A percentile compares a stretch with the other conserved stretches of the same genome.
These are phyloP conservation scores for Celastrina argiolus DNA, from an alignment of 2,888 invertebrate species.

Conservation along the genomic window DNA sequence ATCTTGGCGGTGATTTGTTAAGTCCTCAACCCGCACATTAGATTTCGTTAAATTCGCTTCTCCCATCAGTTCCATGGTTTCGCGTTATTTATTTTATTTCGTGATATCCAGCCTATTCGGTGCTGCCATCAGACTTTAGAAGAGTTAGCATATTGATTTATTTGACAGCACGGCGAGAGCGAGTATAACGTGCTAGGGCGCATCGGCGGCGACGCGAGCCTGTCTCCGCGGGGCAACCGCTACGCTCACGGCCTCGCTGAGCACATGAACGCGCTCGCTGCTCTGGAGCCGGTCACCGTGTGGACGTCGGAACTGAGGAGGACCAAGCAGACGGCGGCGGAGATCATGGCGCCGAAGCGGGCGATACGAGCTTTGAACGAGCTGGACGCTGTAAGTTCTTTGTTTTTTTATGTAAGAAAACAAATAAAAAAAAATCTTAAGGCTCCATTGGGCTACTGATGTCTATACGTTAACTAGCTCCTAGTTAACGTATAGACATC, in stretches of 20 bases:
- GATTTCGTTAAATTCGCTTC: too few relatives aligned
- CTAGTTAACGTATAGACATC: too few relatives aligned
- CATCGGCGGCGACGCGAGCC: conserved; percentile 92
- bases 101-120: too few relatives aligned
- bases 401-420: background rate
- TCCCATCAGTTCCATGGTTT: too few relatives aligned
- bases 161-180: conserved; percentile 91
- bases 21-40: too few relatives aligned
- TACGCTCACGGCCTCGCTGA: conserved; percentile 87
- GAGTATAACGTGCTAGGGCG: conserved; percentile 93
- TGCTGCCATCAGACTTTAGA: too few relatives aligned
- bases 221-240: conserved; percentile 88
- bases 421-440: too few relatives aligned
- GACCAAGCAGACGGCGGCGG: conserved; percentile 92
- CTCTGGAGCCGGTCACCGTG: conserved; percentile 85
- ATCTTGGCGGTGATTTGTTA: too few relatives aligned
- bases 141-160: background rate
- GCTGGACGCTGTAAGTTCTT: conserved; percentile 87
- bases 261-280: conserved; percentile 79
- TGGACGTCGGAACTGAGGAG: conserved; percentile 94
- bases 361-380: conserved; percentile 93
- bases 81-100: too few relatives aligned
- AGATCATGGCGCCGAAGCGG: conserved; percentile 88
- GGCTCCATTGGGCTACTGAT: too few relatives aligned
- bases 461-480: too few relatives aligned